Evolutionary conservation across 2,888 invertebrate species (phyloP).

Genomic region (Dryobota labecula): DNA sequence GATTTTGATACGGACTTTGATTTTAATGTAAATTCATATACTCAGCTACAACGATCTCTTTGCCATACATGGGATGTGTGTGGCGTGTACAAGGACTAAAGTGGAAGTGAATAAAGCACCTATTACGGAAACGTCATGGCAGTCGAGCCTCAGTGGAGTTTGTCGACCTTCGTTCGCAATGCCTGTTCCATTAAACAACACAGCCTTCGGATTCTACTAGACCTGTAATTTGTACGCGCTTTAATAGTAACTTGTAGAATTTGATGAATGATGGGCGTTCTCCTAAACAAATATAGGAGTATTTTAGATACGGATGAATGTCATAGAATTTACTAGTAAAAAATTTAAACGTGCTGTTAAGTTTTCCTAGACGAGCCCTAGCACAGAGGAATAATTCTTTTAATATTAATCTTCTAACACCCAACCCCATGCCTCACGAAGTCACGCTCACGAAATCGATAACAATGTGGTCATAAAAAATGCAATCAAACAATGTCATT

Average conservation of each 20-base stretch:
- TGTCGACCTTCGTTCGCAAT: constrained; percentile 81
- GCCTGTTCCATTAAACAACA: constrained; percentile 70
- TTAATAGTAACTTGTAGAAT: background rate
- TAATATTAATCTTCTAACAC: constrained; percentile 9
- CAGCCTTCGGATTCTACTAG: constrained; percentile 67
- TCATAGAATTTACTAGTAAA: background rate
- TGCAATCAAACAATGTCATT: constrained; percentile 16
- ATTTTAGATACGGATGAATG: constrained; percentile 8
- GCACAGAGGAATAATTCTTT: constrained; percentile 6
- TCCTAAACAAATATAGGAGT: background rate
- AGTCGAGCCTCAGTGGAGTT: constrained; percentile 73
- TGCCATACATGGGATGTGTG: constrained; percentile 26
- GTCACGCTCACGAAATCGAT: constrained; percentile 6
- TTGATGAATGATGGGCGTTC: constrained; percentile 11
- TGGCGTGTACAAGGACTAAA: constrained; percentile 64
- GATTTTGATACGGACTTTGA: background rate
- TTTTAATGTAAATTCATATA: constrained; percentile 3
- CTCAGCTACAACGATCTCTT: constrained; percentile 14
- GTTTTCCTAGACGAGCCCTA: background rate
- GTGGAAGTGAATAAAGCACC: constrained; percentile 72
- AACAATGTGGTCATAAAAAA: constrained; percentile 31
- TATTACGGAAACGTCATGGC: constrained; percentile 76
- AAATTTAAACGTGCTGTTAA: background rate
- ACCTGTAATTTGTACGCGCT: constrained; percentile 39
- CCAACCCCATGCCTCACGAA: background rate